A percentile compares a stretch with the other conserved stretches of the same genome.
Conservation (phyloP, 2,113 vertebrate genomes). For the Sigmodon hispidus region DNA sequence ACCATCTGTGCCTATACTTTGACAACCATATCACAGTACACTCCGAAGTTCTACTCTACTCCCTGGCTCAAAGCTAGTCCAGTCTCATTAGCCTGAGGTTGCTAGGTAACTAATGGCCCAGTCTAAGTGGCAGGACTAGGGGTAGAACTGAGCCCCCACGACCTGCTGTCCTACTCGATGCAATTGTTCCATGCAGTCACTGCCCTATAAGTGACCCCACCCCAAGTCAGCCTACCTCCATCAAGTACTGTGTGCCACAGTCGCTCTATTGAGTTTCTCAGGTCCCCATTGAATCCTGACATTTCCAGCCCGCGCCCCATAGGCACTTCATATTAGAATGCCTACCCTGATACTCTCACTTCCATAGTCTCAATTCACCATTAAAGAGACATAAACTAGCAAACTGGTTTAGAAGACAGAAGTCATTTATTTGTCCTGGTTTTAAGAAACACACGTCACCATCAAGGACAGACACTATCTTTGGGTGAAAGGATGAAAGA, state of each 20-base stretch:
- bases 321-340: not conserved
- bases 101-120: not conserved
- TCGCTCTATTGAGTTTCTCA: not conserved
- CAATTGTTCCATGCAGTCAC: not conserved
- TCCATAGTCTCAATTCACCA: not conserved
- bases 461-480: not conserved
- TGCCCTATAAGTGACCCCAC: not conserved
- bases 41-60: not conserved
- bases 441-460: not conserved
- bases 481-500: not conserved
- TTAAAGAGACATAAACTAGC: not conserved
- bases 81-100: not conserved
- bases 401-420: not conserved
- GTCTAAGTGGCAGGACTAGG: not conserved
- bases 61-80: not conserved
- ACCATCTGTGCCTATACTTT: not conserved
- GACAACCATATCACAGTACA: rapidly evolving
- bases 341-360: not conserved
- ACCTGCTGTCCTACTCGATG: not conserved
- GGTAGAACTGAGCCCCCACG: not conserved
- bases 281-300: not conserved
- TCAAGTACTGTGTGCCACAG: not conserved
- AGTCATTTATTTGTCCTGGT: not conserved
- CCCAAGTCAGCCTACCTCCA: not conserved
- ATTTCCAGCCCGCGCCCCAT: not conserved